Percentiles rank a stretch among this genome's conserved stretches.
These are phyloP conservation scores for Cryptocephalus moraei DNA, from an alignment of 2,888 invertebrate species.

Conservation along the genomic window DNA sequence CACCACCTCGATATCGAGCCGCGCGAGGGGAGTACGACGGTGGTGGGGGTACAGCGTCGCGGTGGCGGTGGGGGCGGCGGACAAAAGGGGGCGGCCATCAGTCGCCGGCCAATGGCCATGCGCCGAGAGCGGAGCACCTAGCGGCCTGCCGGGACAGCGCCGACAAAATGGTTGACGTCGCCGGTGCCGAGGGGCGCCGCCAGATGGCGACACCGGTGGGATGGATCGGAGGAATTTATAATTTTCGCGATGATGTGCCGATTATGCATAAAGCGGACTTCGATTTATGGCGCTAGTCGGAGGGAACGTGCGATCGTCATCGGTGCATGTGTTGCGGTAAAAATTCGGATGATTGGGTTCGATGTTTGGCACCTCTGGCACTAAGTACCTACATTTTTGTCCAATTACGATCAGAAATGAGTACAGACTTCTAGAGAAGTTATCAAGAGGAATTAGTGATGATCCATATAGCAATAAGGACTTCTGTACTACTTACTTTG, in stretches of 20 bases:
- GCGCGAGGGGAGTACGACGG: constrained; percentile 20
- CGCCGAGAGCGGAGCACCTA: constrained; percentile 34
- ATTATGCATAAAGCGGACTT: no score
- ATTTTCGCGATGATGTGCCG: background rate
- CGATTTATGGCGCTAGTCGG: no score
- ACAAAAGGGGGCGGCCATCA: constrained; percentile 28
- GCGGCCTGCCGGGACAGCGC: constrained; percentile 39
- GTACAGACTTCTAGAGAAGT: no score
- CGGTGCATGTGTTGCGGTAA: no score
- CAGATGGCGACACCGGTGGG: constrained; percentile 37
- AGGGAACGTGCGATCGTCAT: no score
- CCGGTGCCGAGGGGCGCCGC: constrained; percentile 33
- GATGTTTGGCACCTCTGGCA: no score
- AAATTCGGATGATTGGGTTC: no score
- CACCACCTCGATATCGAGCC: constrained; percentile 20
- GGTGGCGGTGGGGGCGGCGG: constrained; percentile 20
- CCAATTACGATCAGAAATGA: no score
- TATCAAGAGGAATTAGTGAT: no score
- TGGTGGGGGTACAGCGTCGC: constrained; percentile 15
- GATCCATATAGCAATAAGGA: no score
- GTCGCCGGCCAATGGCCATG: constrained; percentile 43
- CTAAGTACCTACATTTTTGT: no score
- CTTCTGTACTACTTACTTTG: no score
- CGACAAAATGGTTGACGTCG: constrained; percentile 50
- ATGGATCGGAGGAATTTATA: constrained; percentile 7